Percentiles rank a stretch among this genome's conserved stretches.
Conservation (phyloP, 1,140 invertebrate genomes). For the Sogatella furcifera region DNA sequence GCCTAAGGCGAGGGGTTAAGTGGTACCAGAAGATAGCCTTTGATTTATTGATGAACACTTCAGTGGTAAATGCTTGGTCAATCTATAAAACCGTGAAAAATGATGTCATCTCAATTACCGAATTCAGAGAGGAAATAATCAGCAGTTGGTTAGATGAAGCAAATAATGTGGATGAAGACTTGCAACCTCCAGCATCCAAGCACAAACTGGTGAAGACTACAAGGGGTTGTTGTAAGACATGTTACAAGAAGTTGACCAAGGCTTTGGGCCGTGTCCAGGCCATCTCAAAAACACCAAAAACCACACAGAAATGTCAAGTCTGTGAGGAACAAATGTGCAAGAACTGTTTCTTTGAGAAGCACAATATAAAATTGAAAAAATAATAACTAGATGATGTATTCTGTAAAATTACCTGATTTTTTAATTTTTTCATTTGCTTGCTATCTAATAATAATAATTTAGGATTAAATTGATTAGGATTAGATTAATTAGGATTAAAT, state of each 20-base stretch:
- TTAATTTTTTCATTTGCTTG: background rate
- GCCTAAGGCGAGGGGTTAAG: background rate
- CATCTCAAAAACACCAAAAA: background rate
- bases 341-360: background rate
- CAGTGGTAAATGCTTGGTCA: background rate
- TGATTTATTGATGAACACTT: background rate
- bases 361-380: background rate
- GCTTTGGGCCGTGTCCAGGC: background rate
- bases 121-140: background rate
- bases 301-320: background rate
- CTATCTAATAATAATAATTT: background rate
- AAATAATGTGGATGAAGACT: background rate
- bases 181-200: background rate
- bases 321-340: background rate
- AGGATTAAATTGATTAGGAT: background rate
- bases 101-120: background rate
- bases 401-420: background rate
- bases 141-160: background rate
- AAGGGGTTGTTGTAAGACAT: background rate
- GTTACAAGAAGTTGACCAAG: background rate
- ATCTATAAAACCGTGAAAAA: conserved; percentile 1
- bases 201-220: background rate
- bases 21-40: background rate
- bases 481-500: background rate
- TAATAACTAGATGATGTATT: background rate